phyloP scores from a whole-genome alignment of 64 coral and sea anemone genomes.

The Pachyseris speciosa region DNA sequence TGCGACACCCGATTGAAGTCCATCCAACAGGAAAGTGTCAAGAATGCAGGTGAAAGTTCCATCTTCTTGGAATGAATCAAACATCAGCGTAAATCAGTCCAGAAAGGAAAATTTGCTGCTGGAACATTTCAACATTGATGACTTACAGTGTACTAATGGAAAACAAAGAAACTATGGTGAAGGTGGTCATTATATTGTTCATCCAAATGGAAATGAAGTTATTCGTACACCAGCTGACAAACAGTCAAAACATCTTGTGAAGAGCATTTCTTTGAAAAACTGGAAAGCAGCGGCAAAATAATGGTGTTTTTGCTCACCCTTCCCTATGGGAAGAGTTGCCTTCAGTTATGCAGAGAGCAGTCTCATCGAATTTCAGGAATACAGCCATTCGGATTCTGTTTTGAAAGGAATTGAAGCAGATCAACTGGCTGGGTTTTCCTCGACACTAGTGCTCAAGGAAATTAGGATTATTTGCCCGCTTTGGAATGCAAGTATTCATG shows the following conservation, averaged over 20 bases:
- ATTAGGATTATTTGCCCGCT: conserved; percentile 16
- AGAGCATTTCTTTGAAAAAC: conserved; percentile 29
- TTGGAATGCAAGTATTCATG: not conserved
- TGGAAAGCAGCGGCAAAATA: conserved; percentile 65
- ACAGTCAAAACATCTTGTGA: conserved; percentile 18
- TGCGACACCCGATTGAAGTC: not conserved
- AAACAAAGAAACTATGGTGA: not conserved
- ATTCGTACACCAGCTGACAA: conserved; percentile 13
- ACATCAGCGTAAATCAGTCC: not conserved
- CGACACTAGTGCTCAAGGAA: not conserved
- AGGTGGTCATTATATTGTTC: conserved; percentile 55
- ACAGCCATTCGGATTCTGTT: conserved; percentile 8
- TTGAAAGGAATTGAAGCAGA: conserved; percentile 20
- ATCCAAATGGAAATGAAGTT: conserved; percentile 48
- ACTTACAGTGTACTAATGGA: not conserved
- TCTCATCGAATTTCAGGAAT: not conserved
- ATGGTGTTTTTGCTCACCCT: conserved; percentile 14
- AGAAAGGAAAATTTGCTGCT: not conserved
- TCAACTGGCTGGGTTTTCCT: conserved; percentile 28
- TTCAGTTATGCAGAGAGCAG: too few relatives aligned
- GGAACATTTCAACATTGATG: not conserved
- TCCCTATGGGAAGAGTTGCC: too few relatives aligned
- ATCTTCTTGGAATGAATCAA: not conserved
- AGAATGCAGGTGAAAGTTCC: not conserved
- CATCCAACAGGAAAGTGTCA: not conserved